Conservation (phyloP, 2,888 invertebrate genomes). For the Eupithecia abbreviata region DNA sequence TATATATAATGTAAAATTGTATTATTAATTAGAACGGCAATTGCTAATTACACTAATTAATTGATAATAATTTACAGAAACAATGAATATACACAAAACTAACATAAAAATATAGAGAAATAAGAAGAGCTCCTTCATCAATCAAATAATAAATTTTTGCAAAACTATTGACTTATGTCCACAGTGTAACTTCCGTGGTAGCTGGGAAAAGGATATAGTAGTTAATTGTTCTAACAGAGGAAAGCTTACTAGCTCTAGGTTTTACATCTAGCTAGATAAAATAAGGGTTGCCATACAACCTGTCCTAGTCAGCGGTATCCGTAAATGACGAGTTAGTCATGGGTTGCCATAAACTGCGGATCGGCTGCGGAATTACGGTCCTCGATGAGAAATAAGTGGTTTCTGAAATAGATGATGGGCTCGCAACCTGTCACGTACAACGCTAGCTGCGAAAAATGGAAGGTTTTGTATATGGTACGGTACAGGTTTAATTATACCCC, state of each 20-base stretch:
- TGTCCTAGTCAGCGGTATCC: not conserved
- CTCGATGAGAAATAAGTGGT: not conserved
- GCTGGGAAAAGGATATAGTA: not conserved
- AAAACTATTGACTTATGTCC: not conserved
- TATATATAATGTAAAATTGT: too few relatives aligned
- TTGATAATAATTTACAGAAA: too few relatives aligned
- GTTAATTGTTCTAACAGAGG: not conserved
- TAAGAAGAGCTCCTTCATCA: not conserved
- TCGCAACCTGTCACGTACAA: slow-evolving; percentile 11
- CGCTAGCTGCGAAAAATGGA: not conserved
- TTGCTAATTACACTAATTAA: too few relatives aligned
- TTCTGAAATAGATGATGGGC: not conserved
- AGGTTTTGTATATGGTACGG: not conserved
- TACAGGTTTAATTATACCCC: too few relatives aligned
- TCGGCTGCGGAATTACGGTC: not conserved
- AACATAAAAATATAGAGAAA: not conserved
- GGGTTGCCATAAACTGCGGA: slow-evolving; percentile 5
- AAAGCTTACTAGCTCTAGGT: not conserved
- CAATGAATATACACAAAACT: too few relatives aligned
- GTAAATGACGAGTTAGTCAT: not conserved
- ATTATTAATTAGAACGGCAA: too few relatives aligned
- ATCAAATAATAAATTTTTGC: not conserved
- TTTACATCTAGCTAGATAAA: not conserved
- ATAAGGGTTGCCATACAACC: not conserved
- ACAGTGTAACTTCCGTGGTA: not conserved